phyloP scores from a whole-genome alignment of 1,140 invertebrate genomes.

The Bombus difficillimus region DNA sequence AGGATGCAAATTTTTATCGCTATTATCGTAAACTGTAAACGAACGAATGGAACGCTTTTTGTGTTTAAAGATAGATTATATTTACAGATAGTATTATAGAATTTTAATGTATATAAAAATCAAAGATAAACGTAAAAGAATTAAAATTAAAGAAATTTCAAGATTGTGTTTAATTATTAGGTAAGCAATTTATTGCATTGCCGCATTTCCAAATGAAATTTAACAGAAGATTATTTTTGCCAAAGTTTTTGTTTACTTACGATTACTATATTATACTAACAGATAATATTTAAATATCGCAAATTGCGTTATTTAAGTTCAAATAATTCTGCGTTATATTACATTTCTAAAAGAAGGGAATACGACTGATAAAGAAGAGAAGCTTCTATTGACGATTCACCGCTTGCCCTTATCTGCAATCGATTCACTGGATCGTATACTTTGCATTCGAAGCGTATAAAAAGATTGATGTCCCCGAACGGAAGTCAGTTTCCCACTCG shows the following conservation, averaged over 20 bases:
- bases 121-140: no score
- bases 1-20: no score
- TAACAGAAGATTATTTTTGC: neutral
- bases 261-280: neutral
- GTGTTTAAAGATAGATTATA: no score
- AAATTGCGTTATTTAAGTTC: neutral
- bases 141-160: no score
- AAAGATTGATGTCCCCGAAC: constrained; percentile 4
- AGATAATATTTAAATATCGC: neutral
- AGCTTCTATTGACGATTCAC: neutral
- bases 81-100: no score
- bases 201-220: no score
- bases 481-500: neutral
- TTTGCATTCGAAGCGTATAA: constrained; percentile 1
- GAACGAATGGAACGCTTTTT: no score
- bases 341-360: neutral
- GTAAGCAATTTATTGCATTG: no score
- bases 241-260: neutral
- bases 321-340: neutral
- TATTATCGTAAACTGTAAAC: no score
- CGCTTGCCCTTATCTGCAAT: neutral
- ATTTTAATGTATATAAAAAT: no score
- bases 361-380: neutral
- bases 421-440: neutral
- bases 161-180: no score